Percentiles rank a stretch among this genome's conserved stretches.
phyloP scores from a whole-genome alignment of 30 jellyfish, hydroid and myxozoan genomes.

The Aurelia coerulea region DNA sequence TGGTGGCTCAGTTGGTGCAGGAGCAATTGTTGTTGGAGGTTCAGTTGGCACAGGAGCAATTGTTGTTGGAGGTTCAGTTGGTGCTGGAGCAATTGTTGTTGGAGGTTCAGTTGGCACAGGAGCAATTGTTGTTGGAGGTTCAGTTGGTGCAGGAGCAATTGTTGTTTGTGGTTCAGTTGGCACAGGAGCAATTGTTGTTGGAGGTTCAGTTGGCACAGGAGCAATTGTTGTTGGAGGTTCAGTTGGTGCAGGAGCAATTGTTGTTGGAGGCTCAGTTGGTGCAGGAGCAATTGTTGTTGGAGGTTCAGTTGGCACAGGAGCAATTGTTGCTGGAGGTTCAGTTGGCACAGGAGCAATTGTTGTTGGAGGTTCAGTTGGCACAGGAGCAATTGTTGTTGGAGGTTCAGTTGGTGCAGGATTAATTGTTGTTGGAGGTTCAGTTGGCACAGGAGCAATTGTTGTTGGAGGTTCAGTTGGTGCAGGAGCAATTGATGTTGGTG shows the following conservation, averaged over 20 bases:
- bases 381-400: neutral
- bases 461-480: constrained; percentile 7
- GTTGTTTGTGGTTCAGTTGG: neutral
- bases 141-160: constrained; percentile 1
- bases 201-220: neutral
- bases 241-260: neutral
- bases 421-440: neutral
- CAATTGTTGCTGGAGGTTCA: constrained; percentile 14
- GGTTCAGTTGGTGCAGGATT: constrained; percentile 6
- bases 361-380: neutral
- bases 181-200: neutral
- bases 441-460: neutral
- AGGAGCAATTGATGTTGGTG: constrained; percentile 8
- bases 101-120: neutral
- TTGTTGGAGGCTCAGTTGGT: neutral
- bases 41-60: neutral
- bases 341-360: neutral
- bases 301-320: neutral
- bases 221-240: neutral
- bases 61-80: neutral
- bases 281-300: neutral
- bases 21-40: neutral
- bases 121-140: neutral
- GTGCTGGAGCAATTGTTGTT: neutral
- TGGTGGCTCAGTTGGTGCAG: neutral